These are phyloP conservation scores for Setophaga coronata DNA, from an alignment of 2,113 vertebrate species.

Conservation along the genomic window DNA sequence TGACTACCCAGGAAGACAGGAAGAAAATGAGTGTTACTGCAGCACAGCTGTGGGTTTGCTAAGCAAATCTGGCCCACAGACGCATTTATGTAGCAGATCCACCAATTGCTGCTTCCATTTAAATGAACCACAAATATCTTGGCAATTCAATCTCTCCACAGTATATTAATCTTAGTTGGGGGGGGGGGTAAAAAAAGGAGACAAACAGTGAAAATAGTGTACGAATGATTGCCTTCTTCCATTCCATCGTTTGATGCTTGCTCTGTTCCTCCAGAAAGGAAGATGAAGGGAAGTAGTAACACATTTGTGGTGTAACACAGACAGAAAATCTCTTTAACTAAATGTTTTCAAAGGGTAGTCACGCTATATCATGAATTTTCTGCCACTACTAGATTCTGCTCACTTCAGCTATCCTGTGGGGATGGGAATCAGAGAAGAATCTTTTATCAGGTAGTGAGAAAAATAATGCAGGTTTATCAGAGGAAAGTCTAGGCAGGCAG, in stretches of 20 bases:
- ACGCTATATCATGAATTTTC: background rate
- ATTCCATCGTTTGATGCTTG: background rate
- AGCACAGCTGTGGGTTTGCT: constrained; percentile 5
- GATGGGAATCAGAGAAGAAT: background rate
- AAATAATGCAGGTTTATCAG: background rate
- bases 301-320: background rate
- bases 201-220: background rate
- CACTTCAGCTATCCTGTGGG: background rate
- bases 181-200: background rate
- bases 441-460: background rate
- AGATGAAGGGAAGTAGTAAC: background rate
- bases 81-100: background rate
- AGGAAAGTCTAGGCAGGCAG: background rate
- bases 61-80: constrained; percentile 4
- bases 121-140: constrained; percentile 38
- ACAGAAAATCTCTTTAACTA: background rate
- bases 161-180: background rate
- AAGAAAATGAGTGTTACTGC: background rate
- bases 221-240: background rate
- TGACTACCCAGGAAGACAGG: background rate
- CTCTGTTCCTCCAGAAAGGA: background rate
- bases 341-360: background rate
- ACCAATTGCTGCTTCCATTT: background rate
- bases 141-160: constrained; percentile 1
- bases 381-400: background rate